Conservation (phyloP, 2,888 invertebrate species). For the Clostera curtula region DNA sequence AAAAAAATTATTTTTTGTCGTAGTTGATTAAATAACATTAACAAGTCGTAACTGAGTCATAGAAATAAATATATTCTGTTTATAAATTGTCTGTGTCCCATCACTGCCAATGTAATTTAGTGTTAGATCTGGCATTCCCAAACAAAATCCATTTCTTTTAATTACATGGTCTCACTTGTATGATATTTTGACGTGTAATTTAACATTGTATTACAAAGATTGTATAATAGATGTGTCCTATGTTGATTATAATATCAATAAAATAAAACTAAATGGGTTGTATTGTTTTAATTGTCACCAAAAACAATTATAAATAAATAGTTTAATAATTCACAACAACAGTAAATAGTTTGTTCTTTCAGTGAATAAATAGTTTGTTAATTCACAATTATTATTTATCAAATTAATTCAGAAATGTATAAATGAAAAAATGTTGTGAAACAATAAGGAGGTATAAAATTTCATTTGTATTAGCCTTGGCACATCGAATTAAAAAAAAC, state of each 20-base stretch:
- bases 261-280: constrained; percentile 47
- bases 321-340: constrained; percentile 18
- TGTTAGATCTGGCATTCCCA: constrained; percentile 49
- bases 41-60: constrained; percentile 6
- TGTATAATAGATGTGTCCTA: constrained; percentile 64
- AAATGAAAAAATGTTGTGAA: too few species aligned
- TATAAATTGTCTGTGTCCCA: constrained; percentile 24
- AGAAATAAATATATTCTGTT: constrained; percentile 8
- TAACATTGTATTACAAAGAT: constrained; percentile 62
- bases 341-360: constrained; percentile 15
- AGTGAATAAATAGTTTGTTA: constrained; percentile 46
- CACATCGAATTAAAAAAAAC: too few species aligned
- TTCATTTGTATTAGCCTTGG: too few species aligned
- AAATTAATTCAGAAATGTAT: too few species aligned
- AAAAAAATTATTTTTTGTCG: too few species aligned
- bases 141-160: constrained; percentile 56
- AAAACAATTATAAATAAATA: constrained; percentile 14
- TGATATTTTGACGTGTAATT: constrained; percentile 65
- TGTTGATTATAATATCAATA: constrained; percentile 66
- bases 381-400: constrained; percentile 24
- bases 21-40: neutral
- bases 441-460: too few species aligned
- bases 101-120: constrained; percentile 59
- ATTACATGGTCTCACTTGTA: constrained; percentile 68
- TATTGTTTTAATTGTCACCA: constrained; percentile 27